These are phyloP conservation scores for Cremastinae sp. DNA, from an alignment of 2,888 invertebrate genomes.

Conservation along the genomic window DNA sequence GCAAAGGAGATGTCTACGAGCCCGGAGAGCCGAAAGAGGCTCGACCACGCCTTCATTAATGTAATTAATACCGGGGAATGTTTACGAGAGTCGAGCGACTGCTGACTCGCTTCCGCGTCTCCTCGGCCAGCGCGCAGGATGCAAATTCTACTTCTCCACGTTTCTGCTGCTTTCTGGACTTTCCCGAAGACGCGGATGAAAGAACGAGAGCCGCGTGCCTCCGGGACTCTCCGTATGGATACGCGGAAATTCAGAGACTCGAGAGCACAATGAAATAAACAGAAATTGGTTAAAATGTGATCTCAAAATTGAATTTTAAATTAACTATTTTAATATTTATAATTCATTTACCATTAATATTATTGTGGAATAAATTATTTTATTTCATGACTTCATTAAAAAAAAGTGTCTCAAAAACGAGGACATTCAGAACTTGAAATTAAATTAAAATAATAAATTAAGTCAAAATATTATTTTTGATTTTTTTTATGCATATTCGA, in stretches of 20 bases:
- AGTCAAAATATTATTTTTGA: too few relatives aligned
- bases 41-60: slow-evolving; percentile 61
- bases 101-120: slow-evolving; percentile 58
- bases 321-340: too few relatives aligned
- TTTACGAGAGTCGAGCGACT: slow-evolving; percentile 20
- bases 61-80: slow-evolving; percentile 64
- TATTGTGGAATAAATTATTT: too few relatives aligned
- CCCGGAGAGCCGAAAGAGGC: slow-evolving; percentile 33
- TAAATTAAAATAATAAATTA: too few relatives aligned
- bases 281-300: too few relatives aligned
- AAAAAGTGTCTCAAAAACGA: too few relatives aligned
- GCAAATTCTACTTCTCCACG: slow-evolving; percentile 11
- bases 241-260: slow-evolving; percentile 59
- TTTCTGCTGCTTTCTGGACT: neutral
- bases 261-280: too few relatives aligned
- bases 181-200: slow-evolving; percentile 56
- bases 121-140: slow-evolving; percentile 34
- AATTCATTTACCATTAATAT: too few relatives aligned
- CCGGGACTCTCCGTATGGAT: slow-evolving; percentile 44
- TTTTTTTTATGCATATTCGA: too few relatives aligned
- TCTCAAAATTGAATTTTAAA: too few relatives aligned
- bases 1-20: slow-evolving; percentile 5
- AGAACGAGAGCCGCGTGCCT: slow-evolving; percentile 24
- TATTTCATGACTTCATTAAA: too few relatives aligned
- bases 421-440: too few relatives aligned